phyloP scores from a whole-genome alignment of 2,797 vertebrate genomes.

The Melanotaenia parkinsoni region DNA sequence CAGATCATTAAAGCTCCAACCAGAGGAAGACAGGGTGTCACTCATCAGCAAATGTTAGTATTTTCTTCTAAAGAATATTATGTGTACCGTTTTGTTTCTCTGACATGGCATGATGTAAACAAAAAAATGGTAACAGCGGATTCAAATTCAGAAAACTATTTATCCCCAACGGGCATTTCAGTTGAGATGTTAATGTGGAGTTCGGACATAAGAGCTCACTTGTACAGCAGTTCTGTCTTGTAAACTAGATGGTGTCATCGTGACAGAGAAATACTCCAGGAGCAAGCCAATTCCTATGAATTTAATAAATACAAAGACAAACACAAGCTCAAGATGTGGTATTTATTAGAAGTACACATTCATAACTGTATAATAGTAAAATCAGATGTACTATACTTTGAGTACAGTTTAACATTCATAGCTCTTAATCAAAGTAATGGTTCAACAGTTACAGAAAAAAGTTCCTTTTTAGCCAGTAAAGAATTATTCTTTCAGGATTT shows the following conservation, averaged over 20 bases:
- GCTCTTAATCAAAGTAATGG: constrained; percentile 17
- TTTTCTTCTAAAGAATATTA: background rate
- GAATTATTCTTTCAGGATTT: constrained; percentile 5
- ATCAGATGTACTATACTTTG: constrained; percentile 22
- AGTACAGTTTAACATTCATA: constrained; percentile 57
- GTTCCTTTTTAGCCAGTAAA: constrained; percentile 9
- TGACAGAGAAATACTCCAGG: background rate
- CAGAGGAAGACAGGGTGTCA: background rate
- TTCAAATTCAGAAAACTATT: no score
- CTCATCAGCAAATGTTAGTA: background rate
- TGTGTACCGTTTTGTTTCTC: background rate
- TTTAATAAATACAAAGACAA: background rate
- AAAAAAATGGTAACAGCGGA: background rate
- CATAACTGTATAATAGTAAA: constrained; percentile 38
- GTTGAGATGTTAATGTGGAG: background rate
- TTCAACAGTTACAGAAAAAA: constrained; percentile 26
- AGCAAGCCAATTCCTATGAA: background rate
- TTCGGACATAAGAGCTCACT: background rate
- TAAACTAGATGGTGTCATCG: background rate
- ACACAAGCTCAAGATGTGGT: constrained; percentile 6
- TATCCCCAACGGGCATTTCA: no score
- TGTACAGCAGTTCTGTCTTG: background rate
- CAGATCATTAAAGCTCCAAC: background rate
- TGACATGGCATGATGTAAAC: background rate
- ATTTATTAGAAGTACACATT: constrained; percentile 72